Percentiles rank a stretch among this genome's conserved stretches.
Conservation (phyloP, 2,113 vertebrate genomes). For the Mustela lutreola region DNA sequence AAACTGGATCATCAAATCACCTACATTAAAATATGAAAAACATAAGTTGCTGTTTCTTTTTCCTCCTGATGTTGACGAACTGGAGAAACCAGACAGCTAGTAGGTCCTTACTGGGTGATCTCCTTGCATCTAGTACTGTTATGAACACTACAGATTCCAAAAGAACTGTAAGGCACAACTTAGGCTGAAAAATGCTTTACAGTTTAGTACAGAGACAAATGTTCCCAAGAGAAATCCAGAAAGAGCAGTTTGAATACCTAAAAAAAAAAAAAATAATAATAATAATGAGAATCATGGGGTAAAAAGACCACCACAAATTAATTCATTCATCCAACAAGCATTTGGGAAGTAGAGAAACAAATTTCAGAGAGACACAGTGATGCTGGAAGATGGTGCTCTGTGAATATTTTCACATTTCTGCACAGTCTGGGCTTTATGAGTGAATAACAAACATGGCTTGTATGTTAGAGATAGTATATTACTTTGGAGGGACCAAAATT, state of each 20-base stretch:
- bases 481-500: neutral
- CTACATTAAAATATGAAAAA: neutral
- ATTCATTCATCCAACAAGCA: neutral
- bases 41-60: neutral
- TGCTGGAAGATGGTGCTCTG: neutral
- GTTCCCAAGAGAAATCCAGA: neutral
- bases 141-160: neutral
- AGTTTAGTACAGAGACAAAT: neutral
- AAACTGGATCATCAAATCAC: neutral
- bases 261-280: neutral
- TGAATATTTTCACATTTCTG: neutral
- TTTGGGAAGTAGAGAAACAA: neutral
- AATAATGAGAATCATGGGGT: neutral
- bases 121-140: neutral
- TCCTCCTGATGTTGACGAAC: neutral
- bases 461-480: neutral
- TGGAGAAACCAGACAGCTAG: neutral
- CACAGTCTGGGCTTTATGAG: neutral
- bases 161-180: neutral
- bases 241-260: neutral
- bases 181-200: neutral
- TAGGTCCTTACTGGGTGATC: neutral
- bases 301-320: neutral
- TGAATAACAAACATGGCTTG: neutral
- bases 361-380: neutral